A percentile compares a stretch with the other conserved stretches of the same genome.
Conservation (phyloP, 2,888 invertebrate genomes). For the Cordilura impudica region DNA sequence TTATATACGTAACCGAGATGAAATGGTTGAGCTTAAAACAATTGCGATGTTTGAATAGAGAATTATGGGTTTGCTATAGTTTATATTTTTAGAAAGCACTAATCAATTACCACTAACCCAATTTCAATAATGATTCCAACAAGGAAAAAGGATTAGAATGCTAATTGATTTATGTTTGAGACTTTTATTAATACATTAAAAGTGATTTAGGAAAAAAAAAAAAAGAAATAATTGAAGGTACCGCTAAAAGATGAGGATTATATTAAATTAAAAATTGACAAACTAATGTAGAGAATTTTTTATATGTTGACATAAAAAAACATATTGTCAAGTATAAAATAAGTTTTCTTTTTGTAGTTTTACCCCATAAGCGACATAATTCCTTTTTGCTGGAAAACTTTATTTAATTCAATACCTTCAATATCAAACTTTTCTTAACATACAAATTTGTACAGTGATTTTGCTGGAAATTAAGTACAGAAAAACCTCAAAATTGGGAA, state of each 20-base stretch:
- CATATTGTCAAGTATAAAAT: slow-evolving; percentile 7
- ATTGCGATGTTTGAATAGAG: background rate
- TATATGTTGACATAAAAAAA: background rate
- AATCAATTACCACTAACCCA: background rate
- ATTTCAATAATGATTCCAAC: background rate
- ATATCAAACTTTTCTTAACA: background rate
- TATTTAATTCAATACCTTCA: slow-evolving; percentile 35
- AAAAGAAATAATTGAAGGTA: too few species aligned
- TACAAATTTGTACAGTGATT: slow-evolving; percentile 10
- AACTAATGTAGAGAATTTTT: background rate
- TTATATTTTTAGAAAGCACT: background rate
- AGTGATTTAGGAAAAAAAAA: background rate
- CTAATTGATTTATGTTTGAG: slow-evolving; percentile 10
- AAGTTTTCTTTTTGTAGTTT: background rate
- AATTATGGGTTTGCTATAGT: background rate
- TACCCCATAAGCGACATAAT: background rate
- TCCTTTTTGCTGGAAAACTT: slow-evolving; percentile 11
- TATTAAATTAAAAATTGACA: background rate
- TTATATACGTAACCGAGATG: too few species aligned
- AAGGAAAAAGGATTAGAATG: background rate
- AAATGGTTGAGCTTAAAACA: background rate
- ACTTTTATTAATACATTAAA: slow-evolving; percentile 6
- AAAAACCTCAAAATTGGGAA: too few species aligned
- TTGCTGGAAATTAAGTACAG: background rate
- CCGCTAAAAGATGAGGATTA: background rate